These are phyloP conservation scores for Lasius fuliginosus DNA, from an alignment of 2,888 invertebrate species.

Conservation along the genomic window DNA sequence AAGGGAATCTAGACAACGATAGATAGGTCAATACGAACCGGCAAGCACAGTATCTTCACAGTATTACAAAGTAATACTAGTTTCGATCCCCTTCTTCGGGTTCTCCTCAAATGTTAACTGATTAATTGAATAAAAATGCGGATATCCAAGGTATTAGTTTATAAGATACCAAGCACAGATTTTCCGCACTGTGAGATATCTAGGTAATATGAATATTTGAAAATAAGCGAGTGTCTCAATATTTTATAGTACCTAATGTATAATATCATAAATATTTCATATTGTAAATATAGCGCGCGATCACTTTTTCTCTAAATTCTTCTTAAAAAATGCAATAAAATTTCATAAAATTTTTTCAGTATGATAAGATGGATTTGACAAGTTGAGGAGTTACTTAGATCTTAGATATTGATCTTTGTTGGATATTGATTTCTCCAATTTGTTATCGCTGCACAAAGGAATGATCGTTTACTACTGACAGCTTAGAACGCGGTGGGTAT, in stretches of 20 bases:
- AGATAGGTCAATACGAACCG: neutral
- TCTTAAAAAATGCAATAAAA: neutral
- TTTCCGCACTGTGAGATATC: neutral
- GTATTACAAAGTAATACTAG: neutral
- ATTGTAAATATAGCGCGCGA: too few species aligned
- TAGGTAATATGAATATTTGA: neutral
- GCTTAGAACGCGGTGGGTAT: slow-evolving; percentile 5
- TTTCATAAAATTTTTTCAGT: neutral
- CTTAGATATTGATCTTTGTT: neutral
- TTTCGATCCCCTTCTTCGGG: neutral
- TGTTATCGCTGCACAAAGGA: neutral
- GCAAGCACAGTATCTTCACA: neutral
- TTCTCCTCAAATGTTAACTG: neutral
- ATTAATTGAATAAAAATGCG: neutral
- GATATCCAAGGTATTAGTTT: neutral
- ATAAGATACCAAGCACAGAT: neutral
- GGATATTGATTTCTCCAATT: slow-evolving; percentile 22
- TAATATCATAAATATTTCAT: neutral
- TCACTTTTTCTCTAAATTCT: neutral
- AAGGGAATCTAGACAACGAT: neutral
- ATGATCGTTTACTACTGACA: slow-evolving; percentile 14
- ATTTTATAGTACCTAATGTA: too few species aligned
- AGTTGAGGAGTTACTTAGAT: neutral
- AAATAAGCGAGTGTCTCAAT: neutral
- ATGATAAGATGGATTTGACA: neutral